Percentiles rank a stretch among this genome's conserved stretches.
phyloP scores from a whole-genome alignment of 2,797 vertebrate species.

The Hoplostethus mediterraneus region DNA sequence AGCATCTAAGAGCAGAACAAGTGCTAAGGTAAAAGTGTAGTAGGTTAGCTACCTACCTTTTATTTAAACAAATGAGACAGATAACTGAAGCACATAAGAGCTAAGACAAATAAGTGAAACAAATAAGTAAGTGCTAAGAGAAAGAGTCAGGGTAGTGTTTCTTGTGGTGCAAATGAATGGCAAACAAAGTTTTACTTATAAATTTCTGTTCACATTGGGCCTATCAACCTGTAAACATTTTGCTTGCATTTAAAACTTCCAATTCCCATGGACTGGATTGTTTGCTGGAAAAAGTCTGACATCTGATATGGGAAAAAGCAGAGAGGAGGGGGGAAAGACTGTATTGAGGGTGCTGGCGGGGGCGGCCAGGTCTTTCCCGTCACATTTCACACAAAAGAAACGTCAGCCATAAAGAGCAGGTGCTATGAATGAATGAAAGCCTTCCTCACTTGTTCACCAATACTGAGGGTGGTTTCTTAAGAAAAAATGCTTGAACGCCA shows the following conservation, averaged over 20 bases:
- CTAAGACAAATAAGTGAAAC: too few species aligned
- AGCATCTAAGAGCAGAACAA: too few species aligned
- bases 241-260: conserved; percentile 16
- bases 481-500: conserved; percentile 37
- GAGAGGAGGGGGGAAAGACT: conserved; percentile 40
- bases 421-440: conserved; percentile 70
- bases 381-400: conserved; percentile 80
- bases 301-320: conserved; percentile 59
- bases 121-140: too few species aligned
- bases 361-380: conserved; percentile 71
- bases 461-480: conserved; percentile 39
- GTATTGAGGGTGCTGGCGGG: conserved; percentile 68
- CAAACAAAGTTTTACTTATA: conserved; percentile 8
- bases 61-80: too few species aligned
- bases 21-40: too few species aligned
- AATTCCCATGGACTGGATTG: conserved; percentile 46
- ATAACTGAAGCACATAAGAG: too few species aligned
- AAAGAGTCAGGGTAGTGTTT: too few species aligned
- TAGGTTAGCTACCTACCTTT: too few species aligned
- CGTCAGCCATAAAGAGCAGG: conserved; percentile 70
- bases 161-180: neutral
- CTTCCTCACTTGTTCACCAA: conserved; percentile 53
- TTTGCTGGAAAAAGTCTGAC: conserved; percentile 59
- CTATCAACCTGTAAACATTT: neutral
- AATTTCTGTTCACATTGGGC: neutral